These are phyloP conservation scores for Belonocnema kinseyi DNA, from an alignment of 1,140 invertebrate genomes.

Conservation along the genomic window DNA sequence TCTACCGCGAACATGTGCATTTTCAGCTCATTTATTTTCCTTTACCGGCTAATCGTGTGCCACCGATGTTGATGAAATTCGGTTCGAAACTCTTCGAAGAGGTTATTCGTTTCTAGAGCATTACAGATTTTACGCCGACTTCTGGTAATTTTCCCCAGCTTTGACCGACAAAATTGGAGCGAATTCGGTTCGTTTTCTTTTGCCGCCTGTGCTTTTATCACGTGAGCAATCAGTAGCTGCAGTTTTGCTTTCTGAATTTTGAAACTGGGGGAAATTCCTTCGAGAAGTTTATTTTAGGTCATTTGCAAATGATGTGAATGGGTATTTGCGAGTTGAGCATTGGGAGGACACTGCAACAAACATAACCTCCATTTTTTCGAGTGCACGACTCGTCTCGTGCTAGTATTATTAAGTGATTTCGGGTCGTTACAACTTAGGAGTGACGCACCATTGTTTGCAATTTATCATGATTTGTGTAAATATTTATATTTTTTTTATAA, in stretches of 20 bases:
- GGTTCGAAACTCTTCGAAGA: neutral
- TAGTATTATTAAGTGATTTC: neutral
- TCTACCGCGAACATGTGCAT: constrained; percentile 9
- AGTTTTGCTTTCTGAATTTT: neutral
- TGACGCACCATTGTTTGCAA: too few relatives aligned
- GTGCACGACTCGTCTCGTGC: neutral
- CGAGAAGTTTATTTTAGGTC: neutral
- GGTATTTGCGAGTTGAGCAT: neutral
- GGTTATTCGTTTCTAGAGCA: neutral
- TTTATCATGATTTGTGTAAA: too few relatives aligned
- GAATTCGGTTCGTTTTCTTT: neutral
- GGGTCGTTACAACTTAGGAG: too few relatives aligned
- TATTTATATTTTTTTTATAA: too few relatives aligned
- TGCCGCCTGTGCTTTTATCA: neutral
- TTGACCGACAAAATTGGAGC: too few relatives aligned
- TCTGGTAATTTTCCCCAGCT: too few relatives aligned
- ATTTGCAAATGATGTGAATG: neutral
- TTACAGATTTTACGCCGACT: too few relatives aligned
- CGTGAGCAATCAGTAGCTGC: neutral
- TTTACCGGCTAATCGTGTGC: neutral
- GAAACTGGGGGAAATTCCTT: neutral
- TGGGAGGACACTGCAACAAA: neutral
- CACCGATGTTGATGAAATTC: neutral
- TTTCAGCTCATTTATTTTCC: neutral
- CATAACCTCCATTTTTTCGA: constrained; percentile 3